Conservation (phyloP, 2,888 invertebrate genomes). For the Cartodere bifasciata region DNA sequence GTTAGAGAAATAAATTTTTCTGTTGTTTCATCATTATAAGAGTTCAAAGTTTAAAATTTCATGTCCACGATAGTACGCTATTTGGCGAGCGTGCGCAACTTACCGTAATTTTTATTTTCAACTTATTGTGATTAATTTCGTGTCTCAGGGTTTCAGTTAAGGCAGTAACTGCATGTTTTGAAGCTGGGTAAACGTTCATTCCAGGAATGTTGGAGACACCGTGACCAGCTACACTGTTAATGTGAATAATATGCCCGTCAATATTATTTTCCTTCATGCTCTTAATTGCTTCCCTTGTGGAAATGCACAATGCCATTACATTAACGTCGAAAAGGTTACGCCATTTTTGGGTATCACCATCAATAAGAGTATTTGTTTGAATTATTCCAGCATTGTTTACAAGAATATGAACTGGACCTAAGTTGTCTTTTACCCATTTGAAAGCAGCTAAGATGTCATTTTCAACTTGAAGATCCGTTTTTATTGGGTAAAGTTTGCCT, state of each 20-base stretch:
- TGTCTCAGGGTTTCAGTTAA: conserved; percentile 16
- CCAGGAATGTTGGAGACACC: conserved; percentile 10
- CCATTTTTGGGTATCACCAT: conserved; percentile 18
- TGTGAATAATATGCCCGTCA: conserved; percentile 15
- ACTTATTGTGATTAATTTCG: conserved; percentile 13
- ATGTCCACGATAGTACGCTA: no score
- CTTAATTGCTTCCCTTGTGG: conserved; percentile 14
- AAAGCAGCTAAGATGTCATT: conserved; percentile 20
- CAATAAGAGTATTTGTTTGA: conserved; percentile 10
- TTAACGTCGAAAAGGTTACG: conserved; percentile 14
- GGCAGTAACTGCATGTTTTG: conserved; percentile 17
- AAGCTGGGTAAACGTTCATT: conserved; percentile 15
- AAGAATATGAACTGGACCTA: conserved; percentile 22
- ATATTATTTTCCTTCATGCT: conserved; percentile 13
- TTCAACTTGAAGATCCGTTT: conserved; percentile 20
- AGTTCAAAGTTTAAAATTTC: no score
- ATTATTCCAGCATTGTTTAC: conserved; percentile 21
- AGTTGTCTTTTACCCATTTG: conserved; percentile 18
- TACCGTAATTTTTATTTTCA: conserved; percentile 19
- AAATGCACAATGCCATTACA: conserved; percentile 12
- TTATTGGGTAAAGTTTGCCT: conserved; percentile 18
- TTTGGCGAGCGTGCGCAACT: no score
- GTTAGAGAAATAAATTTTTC: no score
- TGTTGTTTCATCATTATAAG: no score
- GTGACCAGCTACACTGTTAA: conserved; percentile 14